Percentiles rank a stretch among this genome's conserved stretches.
These are phyloP conservation scores for Alethe castanea DNA, from an alignment of 2,113 vertebrate genomes.

Conservation along the genomic window DNA sequence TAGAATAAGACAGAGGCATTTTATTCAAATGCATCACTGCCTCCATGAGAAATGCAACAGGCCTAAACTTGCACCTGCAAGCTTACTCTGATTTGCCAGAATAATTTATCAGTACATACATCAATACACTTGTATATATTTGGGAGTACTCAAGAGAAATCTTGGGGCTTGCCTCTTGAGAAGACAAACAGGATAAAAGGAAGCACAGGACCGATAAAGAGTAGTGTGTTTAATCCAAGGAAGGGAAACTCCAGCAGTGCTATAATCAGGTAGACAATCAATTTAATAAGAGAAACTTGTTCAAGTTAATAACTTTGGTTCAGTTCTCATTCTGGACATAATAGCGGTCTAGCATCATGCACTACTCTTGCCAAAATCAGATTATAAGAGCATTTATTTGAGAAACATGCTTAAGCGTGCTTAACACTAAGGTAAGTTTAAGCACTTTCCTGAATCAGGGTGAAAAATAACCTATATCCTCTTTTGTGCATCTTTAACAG, in stretches of 20 bases:
- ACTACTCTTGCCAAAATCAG: not conserved
- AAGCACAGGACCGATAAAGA: not conserved
- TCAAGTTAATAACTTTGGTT: not conserved
- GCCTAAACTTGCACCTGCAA: not conserved
- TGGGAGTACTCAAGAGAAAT: not conserved
- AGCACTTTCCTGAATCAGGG: not conserved
- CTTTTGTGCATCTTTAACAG: not conserved
- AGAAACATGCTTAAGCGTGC: not conserved
- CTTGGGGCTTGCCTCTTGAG: not conserved
- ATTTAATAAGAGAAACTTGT: not conserved
- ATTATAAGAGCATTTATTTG: not conserved
- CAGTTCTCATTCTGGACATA: not conserved
- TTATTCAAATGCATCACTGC: not conserved
- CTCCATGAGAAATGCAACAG: not conserved
- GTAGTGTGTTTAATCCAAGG: not conserved
- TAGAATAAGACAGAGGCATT: not conserved
- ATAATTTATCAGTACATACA: not conserved
- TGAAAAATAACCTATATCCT: not conserved
- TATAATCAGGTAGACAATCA: not conserved
- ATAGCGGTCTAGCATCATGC: not conserved
- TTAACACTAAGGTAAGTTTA: not conserved
- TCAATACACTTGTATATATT: not conserved
- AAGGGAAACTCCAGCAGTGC: not conserved
- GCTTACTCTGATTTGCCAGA: not conserved
- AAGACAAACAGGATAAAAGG: not conserved